Evolutionary conservation across 2,113 vertebrate species (phyloP).

Genomic region (Petrocephalus zakoni): DNA sequence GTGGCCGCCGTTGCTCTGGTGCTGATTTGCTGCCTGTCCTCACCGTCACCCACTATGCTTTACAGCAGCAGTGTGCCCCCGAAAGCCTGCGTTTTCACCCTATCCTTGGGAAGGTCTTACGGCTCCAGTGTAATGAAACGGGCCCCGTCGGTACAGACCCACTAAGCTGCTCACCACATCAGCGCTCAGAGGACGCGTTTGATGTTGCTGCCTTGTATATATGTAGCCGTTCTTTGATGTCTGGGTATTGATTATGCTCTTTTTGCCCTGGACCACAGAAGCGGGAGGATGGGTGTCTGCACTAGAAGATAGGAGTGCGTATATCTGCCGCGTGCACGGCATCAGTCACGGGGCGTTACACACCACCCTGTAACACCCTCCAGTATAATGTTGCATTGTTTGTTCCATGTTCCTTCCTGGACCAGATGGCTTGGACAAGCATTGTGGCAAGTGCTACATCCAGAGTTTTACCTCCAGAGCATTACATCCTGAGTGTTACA

Average conservation of each 20-base stretch:
- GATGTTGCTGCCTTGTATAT: not conserved
- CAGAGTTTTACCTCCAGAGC: not conserved
- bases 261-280: not conserved
- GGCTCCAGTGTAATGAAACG: not conserved
- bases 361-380: not conserved
- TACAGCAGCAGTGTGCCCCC: not conserved
- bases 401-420: not conserved
- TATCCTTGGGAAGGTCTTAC: not conserved
- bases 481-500: not conserved
- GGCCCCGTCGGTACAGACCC: not conserved
- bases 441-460: not conserved
- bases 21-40: not conserved
- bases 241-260: constrained; percentile 12
- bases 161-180: not conserved
- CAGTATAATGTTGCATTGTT: not conserved
- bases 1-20: not conserved
- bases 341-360: not conserved
- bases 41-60: not conserved
- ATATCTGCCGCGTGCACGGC: not conserved
- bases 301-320: not conserved
- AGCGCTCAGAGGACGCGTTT: not conserved
- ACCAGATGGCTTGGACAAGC: not conserved
- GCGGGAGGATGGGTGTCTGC: not conserved
- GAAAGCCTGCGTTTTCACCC: not conserved
- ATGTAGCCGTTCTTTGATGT: constrained; percentile 4